phyloP scores from a whole-genome alignment of 2,113 vertebrate species.

The Muscicapa adusta region DNA sequence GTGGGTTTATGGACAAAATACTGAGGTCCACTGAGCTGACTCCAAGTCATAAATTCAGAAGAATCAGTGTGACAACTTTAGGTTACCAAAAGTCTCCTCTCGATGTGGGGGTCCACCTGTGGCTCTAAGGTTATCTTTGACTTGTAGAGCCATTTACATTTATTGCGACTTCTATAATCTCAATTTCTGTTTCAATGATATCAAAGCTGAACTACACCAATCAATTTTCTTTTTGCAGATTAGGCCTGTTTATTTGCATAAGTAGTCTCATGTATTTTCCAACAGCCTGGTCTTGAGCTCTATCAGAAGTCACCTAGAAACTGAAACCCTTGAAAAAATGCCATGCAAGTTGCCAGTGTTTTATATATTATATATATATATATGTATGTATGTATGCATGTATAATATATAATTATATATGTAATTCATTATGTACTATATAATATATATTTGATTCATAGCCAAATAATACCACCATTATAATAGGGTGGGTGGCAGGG shows the following conservation, averaged over 20 bases:
- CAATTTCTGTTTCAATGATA: neutral
- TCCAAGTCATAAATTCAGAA: neutral
- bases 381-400: too few relatives aligned
- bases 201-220: neutral
- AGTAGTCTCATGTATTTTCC: neutral
- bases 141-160: neutral
- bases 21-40: neutral
- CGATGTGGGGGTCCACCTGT: neutral
- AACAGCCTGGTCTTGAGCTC: neutral
- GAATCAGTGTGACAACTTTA: neutral
- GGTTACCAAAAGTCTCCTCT: neutral
- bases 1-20: neutral
- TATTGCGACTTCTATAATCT: neutral
- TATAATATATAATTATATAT: too few relatives aligned
- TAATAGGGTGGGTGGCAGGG: accelerated
- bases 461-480: neutral
- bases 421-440: too few relatives aligned
- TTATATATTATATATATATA: neutral
- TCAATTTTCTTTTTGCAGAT: neutral
- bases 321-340: neutral
- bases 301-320: neutral
- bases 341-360: accelerated
- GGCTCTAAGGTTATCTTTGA: neutral
- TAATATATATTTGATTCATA: neutral
- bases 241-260: accelerated